A percentile compares a stretch with the other conserved stretches of the same genome.
phyloP scores from a whole-genome alignment of 2,113 vertebrate genomes.

The Neomonachus schauinslandi region DNA sequence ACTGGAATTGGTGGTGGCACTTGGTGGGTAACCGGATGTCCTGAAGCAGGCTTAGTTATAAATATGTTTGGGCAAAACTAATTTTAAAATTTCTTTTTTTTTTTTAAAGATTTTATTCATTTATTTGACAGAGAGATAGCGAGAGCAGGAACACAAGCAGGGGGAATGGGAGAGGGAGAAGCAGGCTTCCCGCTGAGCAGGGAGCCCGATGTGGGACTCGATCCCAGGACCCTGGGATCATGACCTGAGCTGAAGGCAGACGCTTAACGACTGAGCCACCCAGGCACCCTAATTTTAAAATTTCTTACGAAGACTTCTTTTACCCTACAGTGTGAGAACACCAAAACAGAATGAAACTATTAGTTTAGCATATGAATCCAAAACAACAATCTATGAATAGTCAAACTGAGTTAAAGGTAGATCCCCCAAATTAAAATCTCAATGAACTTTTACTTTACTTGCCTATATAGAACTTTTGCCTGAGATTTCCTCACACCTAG shows the following conservation, averaged over 20 bases:
- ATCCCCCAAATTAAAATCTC: not conserved
- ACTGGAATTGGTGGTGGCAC: no score
- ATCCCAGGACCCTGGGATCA: no score
- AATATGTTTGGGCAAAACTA: not conserved
- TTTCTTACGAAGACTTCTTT: not conserved
- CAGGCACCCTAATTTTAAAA: not conserved
- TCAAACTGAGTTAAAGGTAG: not conserved
- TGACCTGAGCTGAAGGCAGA: no score
- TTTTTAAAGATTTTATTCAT: no score
- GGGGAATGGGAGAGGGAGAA: no score
- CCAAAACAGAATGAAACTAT: not conserved
- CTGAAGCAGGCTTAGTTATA: not conserved
- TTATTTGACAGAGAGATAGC: no score
- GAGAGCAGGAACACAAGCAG: no score
- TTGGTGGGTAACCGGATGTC: not conserved
- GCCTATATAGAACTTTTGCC: not conserved
- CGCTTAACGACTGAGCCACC: no score
- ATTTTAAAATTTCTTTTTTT: not conserved
- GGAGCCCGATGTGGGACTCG: no score
- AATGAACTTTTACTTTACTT: not conserved
- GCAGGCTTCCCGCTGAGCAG: no score
- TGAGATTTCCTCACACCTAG: not conserved
- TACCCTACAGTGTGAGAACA: not conserved
- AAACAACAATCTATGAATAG: not conserved
- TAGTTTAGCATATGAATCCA: not conserved